Conservation (phyloP, 2,113 vertebrate species). For the Chamaetylas fuelleborni region DNA sequence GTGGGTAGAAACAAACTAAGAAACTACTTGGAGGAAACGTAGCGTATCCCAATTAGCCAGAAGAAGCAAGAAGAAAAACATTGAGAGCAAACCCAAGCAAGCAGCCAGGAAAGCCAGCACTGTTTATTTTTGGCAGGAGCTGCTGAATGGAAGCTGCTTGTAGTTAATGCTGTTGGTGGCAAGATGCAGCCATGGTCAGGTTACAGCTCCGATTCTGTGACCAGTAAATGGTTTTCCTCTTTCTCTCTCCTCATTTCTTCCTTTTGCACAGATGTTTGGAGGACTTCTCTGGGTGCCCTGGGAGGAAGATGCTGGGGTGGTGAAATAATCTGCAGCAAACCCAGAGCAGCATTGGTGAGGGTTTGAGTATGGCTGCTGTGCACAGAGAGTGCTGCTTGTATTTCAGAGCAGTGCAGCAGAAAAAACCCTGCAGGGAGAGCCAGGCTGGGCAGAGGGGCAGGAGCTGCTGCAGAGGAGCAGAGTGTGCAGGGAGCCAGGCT, state of each 20-base stretch:
- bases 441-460: background rate
- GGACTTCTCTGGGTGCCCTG: background rate
- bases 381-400: background rate
- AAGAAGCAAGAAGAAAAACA: conserved; percentile 39
- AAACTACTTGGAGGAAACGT: conserved; percentile 1
- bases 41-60: conserved; percentile 29
- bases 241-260: background rate
- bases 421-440: background rate
- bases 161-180: conserved; percentile 59
- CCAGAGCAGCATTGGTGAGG: rapidly evolving
- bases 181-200: conserved; percentile 41
- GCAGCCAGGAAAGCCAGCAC: conserved; percentile 51
- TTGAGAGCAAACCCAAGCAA: conserved; percentile 15
- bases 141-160: conserved; percentile 67
- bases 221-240: conserved; percentile 17
- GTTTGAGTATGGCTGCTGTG: rapidly evolving
- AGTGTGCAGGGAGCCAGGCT: background rate
- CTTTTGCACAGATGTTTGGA: background rate
- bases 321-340: background rate
- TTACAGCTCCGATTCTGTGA: conserved; percentile 49
- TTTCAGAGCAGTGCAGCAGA: background rate
- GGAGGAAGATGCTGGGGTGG: background rate
- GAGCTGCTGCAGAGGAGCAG: background rate
- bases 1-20: background rate
- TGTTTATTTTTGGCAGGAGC: conserved; percentile 69